These are phyloP conservation scores for Phoeniculus purpureus DNA, from an alignment of 2,797 vertebrate species.

Conservation along the genomic window DNA sequence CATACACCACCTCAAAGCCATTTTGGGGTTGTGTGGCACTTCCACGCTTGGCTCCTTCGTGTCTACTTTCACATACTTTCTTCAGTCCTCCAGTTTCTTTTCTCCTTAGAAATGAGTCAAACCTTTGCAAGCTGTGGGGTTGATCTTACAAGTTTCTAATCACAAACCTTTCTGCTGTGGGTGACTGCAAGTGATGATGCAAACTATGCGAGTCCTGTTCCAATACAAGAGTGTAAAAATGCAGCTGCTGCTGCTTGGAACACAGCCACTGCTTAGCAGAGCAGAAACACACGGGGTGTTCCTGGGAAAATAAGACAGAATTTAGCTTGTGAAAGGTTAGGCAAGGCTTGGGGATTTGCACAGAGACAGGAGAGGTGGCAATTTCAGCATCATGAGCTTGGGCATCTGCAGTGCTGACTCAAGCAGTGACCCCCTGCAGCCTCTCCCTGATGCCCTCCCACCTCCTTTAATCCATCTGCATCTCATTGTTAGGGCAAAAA, in stretches of 20 bases:
- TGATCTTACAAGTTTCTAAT: neutral
- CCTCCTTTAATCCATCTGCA: neutral
- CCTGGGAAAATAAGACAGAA: neutral
- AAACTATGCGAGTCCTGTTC: neutral
- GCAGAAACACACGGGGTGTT: neutral
- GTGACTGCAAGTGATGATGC: slow-evolving; percentile 8
- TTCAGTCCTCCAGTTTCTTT: neutral
- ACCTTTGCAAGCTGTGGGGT: neutral
- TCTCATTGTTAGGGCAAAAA: neutral
- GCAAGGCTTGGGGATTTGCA: neutral
- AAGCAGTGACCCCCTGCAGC: neutral
- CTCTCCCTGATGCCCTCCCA: neutral
- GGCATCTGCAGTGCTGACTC: neutral
- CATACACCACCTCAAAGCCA: neutral
- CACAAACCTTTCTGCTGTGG: neutral
- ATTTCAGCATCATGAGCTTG: neutral
- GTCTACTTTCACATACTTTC: neutral
- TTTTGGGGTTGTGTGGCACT: neutral
- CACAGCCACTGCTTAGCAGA: neutral
- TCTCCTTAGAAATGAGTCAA: neutral
- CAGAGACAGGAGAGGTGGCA: neutral
- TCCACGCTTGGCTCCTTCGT: neutral
- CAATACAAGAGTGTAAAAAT: neutral
- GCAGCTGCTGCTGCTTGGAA: slow-evolving; percentile 5
- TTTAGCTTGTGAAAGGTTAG: neutral